Base-by-base conservation (phyloP, 2,888 invertebrate species). In the Cinara cedri region DNA sequence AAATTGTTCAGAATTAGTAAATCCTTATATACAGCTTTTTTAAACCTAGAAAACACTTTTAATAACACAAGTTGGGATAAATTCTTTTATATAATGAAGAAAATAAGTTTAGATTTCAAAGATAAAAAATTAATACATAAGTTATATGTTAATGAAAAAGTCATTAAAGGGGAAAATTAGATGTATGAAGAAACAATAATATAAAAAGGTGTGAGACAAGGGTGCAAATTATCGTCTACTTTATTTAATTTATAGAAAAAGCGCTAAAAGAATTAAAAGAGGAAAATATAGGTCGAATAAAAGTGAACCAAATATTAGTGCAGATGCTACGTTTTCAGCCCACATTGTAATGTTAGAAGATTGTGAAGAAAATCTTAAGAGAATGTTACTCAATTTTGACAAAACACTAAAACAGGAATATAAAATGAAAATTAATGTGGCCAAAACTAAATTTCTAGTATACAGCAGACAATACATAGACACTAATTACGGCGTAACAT, bases 1-100 rank as follows among this genome's bases (percentile, higher is more conserved):
- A 70, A 70, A 70, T 34, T 34, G 26, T 70, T 70, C 26, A 54
- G 70, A 70, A 70, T 54, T 24, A 68, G 54, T 51, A 70, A 70
- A 66, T 24, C 66, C 3, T 3, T 66, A 14, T 66, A 46, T 66
- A 66, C 49, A 46, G 49, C 49, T 10, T 26, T 60, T 14, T 19
- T 66, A 19, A 24, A 66, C 16, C n/a, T 66, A 49, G 49, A 49
- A 46, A 66, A 70, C 11, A 16, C 70, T 9, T 70, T 70, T 3
- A 34, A 70, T 3, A 70, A 70, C n/a, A n/a, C n/a, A n/a, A n/a
- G n/a, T n/a, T n/a, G n/a, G n/a, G n/a, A n/a, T n/a, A n/a, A n/a
- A n/a, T n/a, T n/a, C n/a, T n/a, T n/a, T n/a, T n/a, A n/a, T n/a
- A n/a, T n/a, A n/a, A n/a, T n/a, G n/a, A n/a, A n/a, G n/a, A n/a